Percentiles rank a stretch among this genome's conserved stretches.
Evolutionary conservation across 2,797 vertebrate species (phyloP).

Genomic region (Microctenopoma steveboyesi): DNA sequence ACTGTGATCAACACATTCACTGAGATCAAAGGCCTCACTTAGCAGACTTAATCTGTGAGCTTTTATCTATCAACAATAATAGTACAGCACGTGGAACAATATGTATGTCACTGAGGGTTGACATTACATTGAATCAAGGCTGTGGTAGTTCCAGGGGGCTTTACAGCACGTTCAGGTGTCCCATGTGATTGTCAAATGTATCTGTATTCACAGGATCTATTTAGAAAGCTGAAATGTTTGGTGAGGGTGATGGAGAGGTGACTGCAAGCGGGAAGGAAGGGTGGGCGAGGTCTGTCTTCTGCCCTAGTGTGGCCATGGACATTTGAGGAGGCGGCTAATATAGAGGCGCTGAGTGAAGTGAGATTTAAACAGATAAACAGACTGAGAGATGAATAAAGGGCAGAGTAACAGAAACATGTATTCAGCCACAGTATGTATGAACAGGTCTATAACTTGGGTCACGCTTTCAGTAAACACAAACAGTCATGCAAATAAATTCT

Average conservation of each 20-base stretch:
- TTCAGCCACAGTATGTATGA: background rate
- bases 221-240: background rate
- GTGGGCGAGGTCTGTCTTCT: slow-evolving; percentile 27
- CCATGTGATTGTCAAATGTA: slow-evolving; percentile 34
- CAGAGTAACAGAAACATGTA: slow-evolving; percentile 13
- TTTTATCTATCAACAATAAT: slow-evolving; percentile 40
- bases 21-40: slow-evolving; percentile 28
- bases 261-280: slow-evolving; percentile 15
- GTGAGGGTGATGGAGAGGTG: background rate
- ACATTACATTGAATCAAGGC: slow-evolving; percentile 29
- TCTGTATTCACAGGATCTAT: slow-evolving; percentile 5
- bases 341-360: slow-evolving; percentile 52
- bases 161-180: slow-evolving; percentile 40
- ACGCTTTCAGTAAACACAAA: background rate
- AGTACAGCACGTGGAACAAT: background rate
- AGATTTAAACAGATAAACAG: slow-evolving; percentile 23
- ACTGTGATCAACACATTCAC: slow-evolving; percentile 23
- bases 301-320: slow-evolving; percentile 37
- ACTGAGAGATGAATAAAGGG: slow-evolving; percentile 19
- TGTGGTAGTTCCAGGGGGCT: slow-evolving; percentile 18
- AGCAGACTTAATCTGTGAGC: slow-evolving; percentile 29
- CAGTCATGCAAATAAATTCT: background rate
- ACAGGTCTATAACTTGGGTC: background rate
- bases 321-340: slow-evolving; percentile 37
- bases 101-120: slow-evolving; percentile 29